Conservation (phyloP, 2,888 invertebrate species). For the Ochropleura leucogaster region DNA sequence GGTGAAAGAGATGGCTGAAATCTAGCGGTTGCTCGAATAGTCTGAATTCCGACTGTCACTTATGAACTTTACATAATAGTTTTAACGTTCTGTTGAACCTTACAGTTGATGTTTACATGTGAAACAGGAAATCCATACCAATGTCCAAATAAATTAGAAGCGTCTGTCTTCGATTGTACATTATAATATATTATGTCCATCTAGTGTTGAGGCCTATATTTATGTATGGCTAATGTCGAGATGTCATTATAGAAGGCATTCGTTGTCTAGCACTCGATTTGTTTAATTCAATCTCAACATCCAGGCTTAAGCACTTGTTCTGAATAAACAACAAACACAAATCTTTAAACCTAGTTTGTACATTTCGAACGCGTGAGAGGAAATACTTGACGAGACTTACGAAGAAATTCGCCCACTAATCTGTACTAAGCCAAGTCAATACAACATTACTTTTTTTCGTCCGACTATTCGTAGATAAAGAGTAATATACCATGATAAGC, state of each 20-base stretch:
- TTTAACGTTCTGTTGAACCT: constrained; percentile 58
- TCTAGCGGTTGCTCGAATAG: constrained; percentile 50
- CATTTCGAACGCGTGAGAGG: constrained; percentile 1
- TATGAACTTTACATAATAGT: constrained; percentile 63
- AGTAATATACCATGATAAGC: not conserved
- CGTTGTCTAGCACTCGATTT: constrained; percentile 16
- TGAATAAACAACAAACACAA: constrained; percentile 37
- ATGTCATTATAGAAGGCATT: constrained; percentile 16
- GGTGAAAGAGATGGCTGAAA: constrained; percentile 47
- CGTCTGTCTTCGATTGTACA: constrained; percentile 6
- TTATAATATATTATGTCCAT: constrained; percentile 23
- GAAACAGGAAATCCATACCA: constrained; percentile 42
- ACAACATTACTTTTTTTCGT: not conserved
- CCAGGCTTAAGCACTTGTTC: constrained; percentile 38
- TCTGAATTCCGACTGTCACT: constrained; percentile 62
- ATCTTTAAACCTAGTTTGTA: constrained; percentile 25
- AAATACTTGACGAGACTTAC: constrained; percentile 30
- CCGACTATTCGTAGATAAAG: not conserved
- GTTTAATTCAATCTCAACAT: constrained; percentile 39
- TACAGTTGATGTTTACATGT: constrained; percentile 50
- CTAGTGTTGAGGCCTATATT: not conserved
- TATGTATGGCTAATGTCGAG: constrained; percentile 7
- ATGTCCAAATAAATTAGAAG: constrained; percentile 4
- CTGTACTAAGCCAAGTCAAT: constrained; percentile 17
- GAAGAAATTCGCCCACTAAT: constrained; percentile 10